Base-by-base conservation (phyloP, 2,113 vertebrate genomes). In the Nibea coibor region DNA sequence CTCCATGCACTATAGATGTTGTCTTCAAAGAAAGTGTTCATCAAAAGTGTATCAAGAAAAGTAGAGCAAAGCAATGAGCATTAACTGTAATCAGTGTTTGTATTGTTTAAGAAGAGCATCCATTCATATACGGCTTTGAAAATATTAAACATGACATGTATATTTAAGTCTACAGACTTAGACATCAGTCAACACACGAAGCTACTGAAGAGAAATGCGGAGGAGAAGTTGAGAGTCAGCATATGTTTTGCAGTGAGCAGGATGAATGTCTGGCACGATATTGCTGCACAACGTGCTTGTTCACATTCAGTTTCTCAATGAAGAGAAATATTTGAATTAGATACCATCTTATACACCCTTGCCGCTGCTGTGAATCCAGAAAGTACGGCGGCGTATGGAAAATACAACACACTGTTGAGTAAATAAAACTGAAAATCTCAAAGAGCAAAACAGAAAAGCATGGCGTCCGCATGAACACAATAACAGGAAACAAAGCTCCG, bases 251-350 rank as follows among this genome's bases (percentile, higher is more conserved):
- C n/a, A 26, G 20, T 26, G 11, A 65, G 26, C 59, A 26, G 39
- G 39, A 22, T n/a, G 63, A 35, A 47, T 20, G 59, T 64, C 42
- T 56, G 50, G 72, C 20, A 64, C 48, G 59, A 66, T 58, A 66
- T 72, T 47, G 63, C 63, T 14, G 74, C 74, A 31, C 39, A 51
- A 43, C 31, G 39, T 11, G 5, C n/a, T 51, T 59, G 17, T 59
- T 73, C 45, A 42, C 39, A 59, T 67, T 73, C 45, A 51, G 26
- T 24, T 64, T 48, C 16, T 48, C 20, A 58, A 57, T 58, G 51
- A 65, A 66, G 16, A 15, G 15, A 59, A 20, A 66, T 66, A 43
- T 80, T 59, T 73, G 22, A 72, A 50, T 16, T 48, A 15, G 15
- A 56, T 56, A 63, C 15, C 67, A 26, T 35, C 67, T 62, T 19